Evolutionary conservation across 2,888 invertebrate species (phyloP).

Genomic region (Zygogramma bicolorata): DNA sequence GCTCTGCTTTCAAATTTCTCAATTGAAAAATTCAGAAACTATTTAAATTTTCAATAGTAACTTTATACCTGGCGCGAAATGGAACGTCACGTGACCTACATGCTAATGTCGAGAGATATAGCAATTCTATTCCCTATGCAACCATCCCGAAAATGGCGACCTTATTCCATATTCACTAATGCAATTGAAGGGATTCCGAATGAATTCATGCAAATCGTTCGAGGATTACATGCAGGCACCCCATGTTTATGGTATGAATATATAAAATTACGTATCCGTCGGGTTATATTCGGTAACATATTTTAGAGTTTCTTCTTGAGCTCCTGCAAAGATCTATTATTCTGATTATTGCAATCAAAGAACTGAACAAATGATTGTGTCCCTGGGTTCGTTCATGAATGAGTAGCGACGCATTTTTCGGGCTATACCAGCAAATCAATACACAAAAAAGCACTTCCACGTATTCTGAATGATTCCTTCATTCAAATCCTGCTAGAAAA

Average conservation of each 20-base stretch:
- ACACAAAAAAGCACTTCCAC: too few relatives aligned
- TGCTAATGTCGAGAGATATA: slow-evolving; percentile 35
- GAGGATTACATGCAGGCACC: slow-evolving; percentile 1
- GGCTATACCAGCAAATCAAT: too few relatives aligned
- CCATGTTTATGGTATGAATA: slow-evolving; percentile 10
- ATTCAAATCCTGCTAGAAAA: too few relatives aligned
- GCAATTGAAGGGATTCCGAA: slow-evolving; percentile 47
- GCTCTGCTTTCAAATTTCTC: slow-evolving; percentile 24
- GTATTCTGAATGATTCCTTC: too few relatives aligned
- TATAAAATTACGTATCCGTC: neutral
- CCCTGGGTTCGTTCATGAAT: too few relatives aligned
- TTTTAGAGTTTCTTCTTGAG: neutral
- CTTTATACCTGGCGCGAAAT: slow-evolving; percentile 38
- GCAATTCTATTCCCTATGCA: neutral
- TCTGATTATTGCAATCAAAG: too few relatives aligned
- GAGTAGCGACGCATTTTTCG: too few relatives aligned
- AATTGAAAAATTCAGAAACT: slow-evolving; percentile 49
- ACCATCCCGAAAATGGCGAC: slow-evolving; percentile 40
- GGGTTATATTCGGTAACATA: neutral
- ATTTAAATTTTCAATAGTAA: slow-evolving; percentile 48
- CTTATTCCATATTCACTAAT: slow-evolving; percentile 49
- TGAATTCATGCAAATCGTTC: slow-evolving; percentile 33
- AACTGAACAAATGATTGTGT: too few relatives aligned
- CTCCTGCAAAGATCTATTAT: too few relatives aligned
- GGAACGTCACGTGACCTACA: slow-evolving; percentile 44